phyloP scores from a whole-genome alignment of 2,797 vertebrate genomes.

The Eutrigla gurnardus region DNA sequence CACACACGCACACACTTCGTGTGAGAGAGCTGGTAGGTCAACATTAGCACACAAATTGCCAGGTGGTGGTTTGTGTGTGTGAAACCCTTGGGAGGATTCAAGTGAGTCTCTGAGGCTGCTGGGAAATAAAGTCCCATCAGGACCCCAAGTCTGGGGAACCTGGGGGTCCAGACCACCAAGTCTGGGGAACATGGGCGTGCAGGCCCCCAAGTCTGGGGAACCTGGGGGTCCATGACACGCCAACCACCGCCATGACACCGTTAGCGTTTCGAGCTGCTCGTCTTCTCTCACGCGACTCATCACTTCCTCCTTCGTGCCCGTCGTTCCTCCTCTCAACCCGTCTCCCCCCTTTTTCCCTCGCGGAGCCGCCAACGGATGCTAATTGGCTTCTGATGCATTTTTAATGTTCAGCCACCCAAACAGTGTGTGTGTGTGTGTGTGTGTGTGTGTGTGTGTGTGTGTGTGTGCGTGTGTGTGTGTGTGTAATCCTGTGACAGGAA shows the following conservation, averaged over 20 bases:
- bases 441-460: conserved; percentile 1
- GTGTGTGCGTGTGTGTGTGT: not conserved
- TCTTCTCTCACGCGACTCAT: not conserved
- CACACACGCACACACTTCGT: not conserved
- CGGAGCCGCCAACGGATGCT: conserved; percentile 13
- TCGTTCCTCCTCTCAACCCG: not conserved
- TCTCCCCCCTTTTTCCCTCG: not conserved
- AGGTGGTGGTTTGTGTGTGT: too few species aligned
- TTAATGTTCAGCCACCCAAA: conserved; percentile 48
- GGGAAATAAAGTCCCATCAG: too few species aligned
- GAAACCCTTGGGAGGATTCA: too few species aligned
- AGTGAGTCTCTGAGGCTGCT: too few species aligned
- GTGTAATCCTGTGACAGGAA: conserved; percentile 33
- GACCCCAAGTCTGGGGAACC: too few species aligned
- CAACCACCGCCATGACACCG: too few species aligned
- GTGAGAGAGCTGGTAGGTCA: too few species aligned
- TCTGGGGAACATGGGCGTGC: too few species aligned
- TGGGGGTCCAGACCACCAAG: too few species aligned
- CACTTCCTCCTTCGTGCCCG: not conserved
- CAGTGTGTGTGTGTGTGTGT: conserved; percentile 10
- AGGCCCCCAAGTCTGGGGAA: too few species aligned
- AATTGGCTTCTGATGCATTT: conserved; percentile 61
- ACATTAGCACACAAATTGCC: too few species aligned
- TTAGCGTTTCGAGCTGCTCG: not conserved
- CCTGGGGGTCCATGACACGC: too few species aligned